Base-by-base conservation (phyloP, 2,113 vertebrate species). In the Aldabrachelys gigantea region DNA sequence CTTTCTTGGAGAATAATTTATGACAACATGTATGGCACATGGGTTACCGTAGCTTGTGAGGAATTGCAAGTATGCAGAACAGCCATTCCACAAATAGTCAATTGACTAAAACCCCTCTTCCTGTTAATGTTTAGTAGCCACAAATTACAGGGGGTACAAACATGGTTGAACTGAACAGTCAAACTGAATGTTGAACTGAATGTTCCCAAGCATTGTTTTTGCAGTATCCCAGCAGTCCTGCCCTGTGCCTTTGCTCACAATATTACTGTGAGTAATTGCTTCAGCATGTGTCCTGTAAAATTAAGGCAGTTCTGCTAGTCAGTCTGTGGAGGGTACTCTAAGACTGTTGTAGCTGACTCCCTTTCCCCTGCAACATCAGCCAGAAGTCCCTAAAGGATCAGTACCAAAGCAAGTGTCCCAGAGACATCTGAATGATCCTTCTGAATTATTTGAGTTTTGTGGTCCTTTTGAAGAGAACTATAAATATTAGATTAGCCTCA, bases 41-140 rank as follows among this genome's bases (percentile, higher is more conserved):
- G 31, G 62, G 31, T 69, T n/a, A 35, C 16, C 8, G 4, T 90
- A 52, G 85, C 89, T 89, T 82, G 62, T 5, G 5, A 76, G 29
- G 47, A 92, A 84, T 84, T 90, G 54, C 8, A 69, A 78, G 85
- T 91, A 27, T 54, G 65, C 69, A 50, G 94, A 92, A 84, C 38
- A 47, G 89, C 85, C 87, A 24, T 59, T 85, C 24, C 8, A 16
- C 41, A 25, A 79, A 17, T 84, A 85, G 10, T 69, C 0, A 0
- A 1, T 17, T 50, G 27, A 80, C 80, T 57, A 27, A 89, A 91
- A 69, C 6, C 2, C 65, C 65, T 75, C 25, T 83, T 76, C 84
- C 16, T 8, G 4, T 87, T 93, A 91, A 90, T 87, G 6, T 31
- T 81, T 94, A 91, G 75, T 31, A 89, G 53, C 9, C 4, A 11